These are phyloP conservation scores for Lasioglossum albipes DNA, from an alignment of 1,140 invertebrate species.

Conservation along the genomic window DNA sequence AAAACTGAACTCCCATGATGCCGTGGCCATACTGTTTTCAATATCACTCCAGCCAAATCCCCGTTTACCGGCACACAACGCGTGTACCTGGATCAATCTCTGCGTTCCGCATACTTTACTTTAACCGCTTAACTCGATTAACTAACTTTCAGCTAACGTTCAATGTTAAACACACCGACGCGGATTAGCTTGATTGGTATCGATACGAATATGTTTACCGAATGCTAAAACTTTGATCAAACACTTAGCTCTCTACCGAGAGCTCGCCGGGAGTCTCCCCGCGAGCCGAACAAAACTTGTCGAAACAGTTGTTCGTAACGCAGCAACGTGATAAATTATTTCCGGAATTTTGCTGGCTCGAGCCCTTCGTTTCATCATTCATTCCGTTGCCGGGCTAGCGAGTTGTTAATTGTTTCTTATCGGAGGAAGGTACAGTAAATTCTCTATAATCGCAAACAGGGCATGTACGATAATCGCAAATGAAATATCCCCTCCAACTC, in stretches of 20 bases:
- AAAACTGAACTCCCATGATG: no score
- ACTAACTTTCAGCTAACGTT: background rate
- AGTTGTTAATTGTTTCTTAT: no score
- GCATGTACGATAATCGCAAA: no score
- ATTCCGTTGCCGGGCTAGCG: no score
- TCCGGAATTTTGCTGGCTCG: background rate
- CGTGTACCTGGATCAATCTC: background rate
- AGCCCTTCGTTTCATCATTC: no score
- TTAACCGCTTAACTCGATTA: background rate
- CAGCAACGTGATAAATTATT: background rate
- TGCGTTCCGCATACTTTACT: background rate
- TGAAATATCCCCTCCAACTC: no score
- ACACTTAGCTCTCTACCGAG: background rate
- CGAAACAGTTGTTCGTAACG: background rate
- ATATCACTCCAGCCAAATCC: background rate
- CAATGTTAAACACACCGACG: background rate
- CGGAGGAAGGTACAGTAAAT: no score
- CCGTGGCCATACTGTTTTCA: background rate
- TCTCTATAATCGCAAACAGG: no score
- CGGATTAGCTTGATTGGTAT: background rate
- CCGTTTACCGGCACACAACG: background rate
- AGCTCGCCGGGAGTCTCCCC: background rate
- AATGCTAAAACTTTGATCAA: slow-evolving; percentile 4
- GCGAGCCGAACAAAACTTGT: background rate
- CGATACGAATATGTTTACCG: background rate